Evolutionary conservation across 2,113 vertebrate species (phyloP), one percentile per base, ranked within the genome.

Genomic region (Siphamia tubifer): DNA sequence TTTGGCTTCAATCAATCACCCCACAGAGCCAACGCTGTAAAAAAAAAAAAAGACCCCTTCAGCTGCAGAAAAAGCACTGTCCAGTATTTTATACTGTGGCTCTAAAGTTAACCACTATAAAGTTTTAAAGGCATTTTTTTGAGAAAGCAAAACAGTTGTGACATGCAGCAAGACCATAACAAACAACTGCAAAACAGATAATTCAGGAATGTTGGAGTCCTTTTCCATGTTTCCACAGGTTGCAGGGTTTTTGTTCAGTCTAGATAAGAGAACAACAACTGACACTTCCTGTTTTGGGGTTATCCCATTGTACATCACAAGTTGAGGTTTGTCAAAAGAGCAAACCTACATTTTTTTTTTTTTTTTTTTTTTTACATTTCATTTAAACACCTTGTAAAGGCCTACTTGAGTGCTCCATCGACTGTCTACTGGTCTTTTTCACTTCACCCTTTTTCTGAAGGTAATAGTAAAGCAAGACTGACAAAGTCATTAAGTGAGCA

Each of bases 401-500:
- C 16, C 15, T 40, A 19, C 28, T 45, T 43, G 13, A 52, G 11
- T 25, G 38, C 28, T 40, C 34, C 34, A 23, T 23, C 28, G 8
- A 1, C 53, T 44, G 45, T 5, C 24, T 34, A 17, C 13, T 0
- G 6, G 58, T 43, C 58, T 63, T 27, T 28, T 69, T 72, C 54
- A 38, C 32, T 49, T 55, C 53, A 35, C 39, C 36, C 42, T 73
- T 2, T 1, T 43, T 65, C 40, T 67, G 51, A 64, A 43, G 17
- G 57, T 32, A 72, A 60, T 9, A 13, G 31, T 23, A 34, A 51
- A 47, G 35, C 38, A 48, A 69, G 28, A 47, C 56, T 56, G 77
- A 83, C 70, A 78, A 82, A 74, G 74, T 75, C 78, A 76, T 85
- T 84, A 89, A 85, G 73, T 83, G 82, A 87, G 77, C 83, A 83